Evolutionary conservation across 2,797 vertebrate species (phyloP).

Genomic region (Pachyuromys duprasi): DNA sequence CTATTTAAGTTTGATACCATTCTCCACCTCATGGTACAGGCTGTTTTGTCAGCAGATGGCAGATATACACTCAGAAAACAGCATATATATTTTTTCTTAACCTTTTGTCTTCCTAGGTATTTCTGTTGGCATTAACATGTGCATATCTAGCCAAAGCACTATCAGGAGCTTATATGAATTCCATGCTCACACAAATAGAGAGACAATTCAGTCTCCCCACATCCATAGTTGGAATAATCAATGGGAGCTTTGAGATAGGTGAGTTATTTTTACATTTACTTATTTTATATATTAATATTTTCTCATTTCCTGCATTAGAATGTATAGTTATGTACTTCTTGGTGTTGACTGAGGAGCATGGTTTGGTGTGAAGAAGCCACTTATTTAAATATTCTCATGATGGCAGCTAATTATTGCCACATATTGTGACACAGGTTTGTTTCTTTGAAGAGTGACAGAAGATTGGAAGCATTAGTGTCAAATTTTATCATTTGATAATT

Average conservation of each 20-base stretch:
- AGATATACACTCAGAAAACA: neutral
- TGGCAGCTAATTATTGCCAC: neutral
- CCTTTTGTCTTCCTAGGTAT: constrained; percentile 87
- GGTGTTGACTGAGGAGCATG: neutral
- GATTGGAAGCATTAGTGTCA: constrained; percentile 10
- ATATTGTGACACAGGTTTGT: neutral
- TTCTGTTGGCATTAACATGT: constrained; percentile 93
- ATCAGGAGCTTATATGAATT: constrained; percentile 94
- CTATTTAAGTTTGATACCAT: neutral
- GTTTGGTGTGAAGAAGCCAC: neutral
- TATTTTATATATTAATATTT: constrained; percentile 51
- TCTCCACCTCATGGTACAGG: neutral
- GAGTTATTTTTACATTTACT: constrained; percentile 76
- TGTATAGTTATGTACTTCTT: neutral
- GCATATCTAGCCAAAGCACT: constrained; percentile 93
- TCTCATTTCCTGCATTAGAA: neutral
- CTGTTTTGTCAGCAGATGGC: neutral
- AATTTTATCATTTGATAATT: neutral
- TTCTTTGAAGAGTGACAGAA: neutral
- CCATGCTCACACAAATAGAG: constrained; percentile 95
- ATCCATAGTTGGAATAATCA: constrained; percentile 92
- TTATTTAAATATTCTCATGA: neutral
- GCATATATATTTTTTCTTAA: neutral
- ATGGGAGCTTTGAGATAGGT: constrained; percentile 97
- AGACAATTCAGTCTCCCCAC: constrained; percentile 94